Conservation (phyloP, 2,888 invertebrate species). For the Epinotia bilunana region DNA sequence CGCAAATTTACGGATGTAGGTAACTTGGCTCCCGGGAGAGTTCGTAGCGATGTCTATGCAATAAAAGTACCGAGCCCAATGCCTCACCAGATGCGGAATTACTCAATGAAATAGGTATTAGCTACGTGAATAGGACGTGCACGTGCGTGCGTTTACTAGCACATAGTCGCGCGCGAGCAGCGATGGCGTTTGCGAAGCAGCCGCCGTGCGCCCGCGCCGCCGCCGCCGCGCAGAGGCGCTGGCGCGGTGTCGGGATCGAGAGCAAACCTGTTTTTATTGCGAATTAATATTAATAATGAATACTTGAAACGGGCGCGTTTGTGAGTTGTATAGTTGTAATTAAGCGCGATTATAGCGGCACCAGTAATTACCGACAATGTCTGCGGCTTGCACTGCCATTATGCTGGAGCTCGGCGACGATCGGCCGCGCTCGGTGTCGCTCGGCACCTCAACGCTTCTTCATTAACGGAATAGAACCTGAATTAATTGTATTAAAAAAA, state of each 20-base stretch:
- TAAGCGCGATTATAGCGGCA: conserved; percentile 78
- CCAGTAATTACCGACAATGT: conserved; percentile 74
- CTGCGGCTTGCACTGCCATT: conserved; percentile 61
- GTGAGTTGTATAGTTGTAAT: conserved; percentile 79
- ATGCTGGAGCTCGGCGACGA: conserved; percentile 47
- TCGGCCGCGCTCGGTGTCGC: conserved; percentile 51
- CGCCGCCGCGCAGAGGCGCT: conserved; percentile 51
- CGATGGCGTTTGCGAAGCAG: background rate
- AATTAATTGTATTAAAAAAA: conserved; percentile 6
- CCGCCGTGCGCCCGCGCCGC: background rate
- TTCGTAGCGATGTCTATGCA: conserved; percentile 10
- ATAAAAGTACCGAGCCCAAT: conserved; percentile 14
- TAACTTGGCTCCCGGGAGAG: conserved; percentile 30
- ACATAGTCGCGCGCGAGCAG: background rate
- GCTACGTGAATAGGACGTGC: background rate
- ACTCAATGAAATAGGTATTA: background rate
- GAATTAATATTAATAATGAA: conserved; percentile 81
- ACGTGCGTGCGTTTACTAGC: background rate
- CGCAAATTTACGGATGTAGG: conserved; percentile 24
- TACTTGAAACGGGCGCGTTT: conserved; percentile 78
- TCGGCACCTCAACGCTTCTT: conserved; percentile 15
- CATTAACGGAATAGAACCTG: conserved; percentile 6
- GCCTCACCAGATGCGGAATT: conserved; percentile 5
- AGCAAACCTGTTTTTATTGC: conserved; percentile 75
- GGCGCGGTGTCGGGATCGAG: conserved; percentile 57